Percentiles rank a stretch among this genome's conserved stretches.
These are phyloP conservation scores for Nipponacmea schrenckii DNA, from an alignment of 2,888 invertebrate genomes.

Conservation along the genomic window DNA sequence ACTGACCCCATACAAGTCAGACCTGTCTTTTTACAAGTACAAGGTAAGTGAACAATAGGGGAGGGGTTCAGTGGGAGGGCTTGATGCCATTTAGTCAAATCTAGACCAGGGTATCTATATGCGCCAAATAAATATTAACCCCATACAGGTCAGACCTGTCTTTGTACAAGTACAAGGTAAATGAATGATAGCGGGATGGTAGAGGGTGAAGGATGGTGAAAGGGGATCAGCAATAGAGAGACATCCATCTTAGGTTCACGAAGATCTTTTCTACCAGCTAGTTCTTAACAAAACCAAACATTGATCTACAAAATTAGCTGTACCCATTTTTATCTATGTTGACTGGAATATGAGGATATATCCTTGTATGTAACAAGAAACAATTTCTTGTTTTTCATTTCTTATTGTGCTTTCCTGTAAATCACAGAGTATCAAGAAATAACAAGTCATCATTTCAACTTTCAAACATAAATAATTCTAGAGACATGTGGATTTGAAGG, in stretches of 20 bases:
- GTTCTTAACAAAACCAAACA: too few species aligned
- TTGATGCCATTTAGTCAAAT: slow-evolving; percentile 44
- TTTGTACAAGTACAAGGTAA: slow-evolving; percentile 61
- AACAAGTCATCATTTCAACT: too few species aligned
- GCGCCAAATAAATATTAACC: slow-evolving; percentile 63
- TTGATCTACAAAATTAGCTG: too few species aligned
- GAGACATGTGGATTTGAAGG: too few species aligned
- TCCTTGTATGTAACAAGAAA: too few species aligned
- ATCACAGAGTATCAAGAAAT: too few species aligned
- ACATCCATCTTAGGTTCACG: not conserved
- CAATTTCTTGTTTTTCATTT: too few species aligned
- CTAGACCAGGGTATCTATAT: slow-evolving; percentile 60
- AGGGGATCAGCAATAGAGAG: not conserved
- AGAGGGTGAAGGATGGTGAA: not conserved
- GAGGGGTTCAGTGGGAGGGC: not conserved
- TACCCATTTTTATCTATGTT: too few species aligned
- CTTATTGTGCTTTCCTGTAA: too few species aligned
- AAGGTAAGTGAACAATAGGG: slow-evolving; percentile 55
- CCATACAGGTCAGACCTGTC: slow-evolving; percentile 60
- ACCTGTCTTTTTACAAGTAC: slow-evolving; percentile 57
- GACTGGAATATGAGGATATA: too few species aligned
- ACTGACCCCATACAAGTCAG: slow-evolving; percentile 61
- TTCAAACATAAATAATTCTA: too few species aligned
- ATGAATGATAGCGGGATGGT: not conserved
- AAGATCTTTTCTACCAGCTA: too few species aligned